Evolutionary conservation across 2,797 vertebrate genomes (phyloP), one percentile per base, ranked within the genome.

Genomic region (Coccyzus lansbergi): DNA sequence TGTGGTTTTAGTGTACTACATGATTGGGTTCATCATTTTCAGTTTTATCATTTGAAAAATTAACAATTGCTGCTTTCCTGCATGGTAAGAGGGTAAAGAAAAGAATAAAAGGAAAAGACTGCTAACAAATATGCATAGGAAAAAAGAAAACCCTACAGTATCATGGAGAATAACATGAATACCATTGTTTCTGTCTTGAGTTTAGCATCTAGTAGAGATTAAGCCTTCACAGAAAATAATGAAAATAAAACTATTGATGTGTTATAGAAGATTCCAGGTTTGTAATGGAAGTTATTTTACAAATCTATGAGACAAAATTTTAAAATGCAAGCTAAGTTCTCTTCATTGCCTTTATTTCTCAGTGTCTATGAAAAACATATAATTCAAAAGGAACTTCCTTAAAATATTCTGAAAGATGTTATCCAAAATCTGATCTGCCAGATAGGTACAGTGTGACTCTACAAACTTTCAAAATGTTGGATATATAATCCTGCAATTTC

Each of bases 31-130:
- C 25, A 77, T 92, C 10, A 56, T 76, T 86, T 82, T 52, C n/a
- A 76, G 51, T 59, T 81, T 92, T 46, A 31, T 84, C 58, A 92
- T 59, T 52, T 60, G 44, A 83, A 94, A 95, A 82, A 84, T 55
- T 70, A 83, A 38, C 22, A 49, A 64, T 74, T 83, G 25, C 26
- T 38, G n/a, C 8, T 87, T 3, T 70, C 29, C 38, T 72, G 19
- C n/a, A 49, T 8, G 67, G 33, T 25, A 55, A 58, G 28, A 29
- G 4, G 9, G 2, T 4, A 63, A 51, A 74, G 15, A 79, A 44
- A 3, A 31, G 60, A 68, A 56, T 3, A n/a, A 33, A 48, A 46
- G 2, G 5, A 26, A 46, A 62, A 58, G 7, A 29, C 74, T 40
- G 9, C 0, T 65, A 69, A 62, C 2, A 82, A 58, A 42, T 26